A percentile compares a stretch with the other conserved stretches of the same genome.
phyloP scores from a whole-genome alignment of 2,113 vertebrate species.

The Lycocorax pyrrhopterus region DNA sequence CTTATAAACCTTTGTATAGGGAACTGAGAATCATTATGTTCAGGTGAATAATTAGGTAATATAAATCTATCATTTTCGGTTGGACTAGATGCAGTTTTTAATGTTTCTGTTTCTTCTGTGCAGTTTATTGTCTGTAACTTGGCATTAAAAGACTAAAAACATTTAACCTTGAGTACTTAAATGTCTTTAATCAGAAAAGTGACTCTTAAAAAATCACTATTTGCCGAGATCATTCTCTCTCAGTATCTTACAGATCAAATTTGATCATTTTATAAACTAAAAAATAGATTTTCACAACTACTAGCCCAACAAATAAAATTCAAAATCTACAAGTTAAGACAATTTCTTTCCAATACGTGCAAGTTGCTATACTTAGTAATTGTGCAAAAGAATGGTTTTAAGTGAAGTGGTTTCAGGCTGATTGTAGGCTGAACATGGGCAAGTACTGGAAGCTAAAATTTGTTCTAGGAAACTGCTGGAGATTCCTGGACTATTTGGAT shows the following conservation, averaged over 20 bases:
- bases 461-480: neutral
- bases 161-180: neutral
- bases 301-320: neutral
- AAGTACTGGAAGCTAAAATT: neutral
- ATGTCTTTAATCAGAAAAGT: neutral
- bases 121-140: neutral
- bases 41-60: neutral
- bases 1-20: neutral
- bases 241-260: neutral
- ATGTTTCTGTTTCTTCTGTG: neutral
- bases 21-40: neutral
- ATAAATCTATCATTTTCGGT: neutral
- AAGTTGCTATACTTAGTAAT: neutral
- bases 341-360: neutral
- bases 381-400: neutral
- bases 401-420: neutral
- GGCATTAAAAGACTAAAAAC: neutral
- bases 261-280: neutral
- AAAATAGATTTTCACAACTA: neutral
- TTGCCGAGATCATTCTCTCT: neutral
- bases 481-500: neutral
- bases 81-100: neutral
- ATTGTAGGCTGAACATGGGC: neutral
- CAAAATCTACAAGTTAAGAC: neutral
- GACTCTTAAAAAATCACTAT: neutral